Evolutionary conservation across 1,140 invertebrate species (phyloP), one percentile per base, ranked within the genome.

Genomic region (Eciton burchellii): DNA sequence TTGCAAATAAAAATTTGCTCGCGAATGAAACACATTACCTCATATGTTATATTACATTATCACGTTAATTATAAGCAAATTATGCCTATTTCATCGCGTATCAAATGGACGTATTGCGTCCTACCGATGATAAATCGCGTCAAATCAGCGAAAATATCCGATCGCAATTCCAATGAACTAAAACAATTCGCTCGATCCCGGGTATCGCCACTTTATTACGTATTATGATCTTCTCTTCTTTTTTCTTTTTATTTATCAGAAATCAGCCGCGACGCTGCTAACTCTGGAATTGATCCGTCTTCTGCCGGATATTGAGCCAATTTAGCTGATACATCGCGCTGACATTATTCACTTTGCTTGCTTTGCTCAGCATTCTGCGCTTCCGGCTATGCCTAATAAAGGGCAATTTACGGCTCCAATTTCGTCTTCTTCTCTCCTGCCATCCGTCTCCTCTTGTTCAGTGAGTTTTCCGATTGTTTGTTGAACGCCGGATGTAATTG

Each of bases 281-380:
- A 54, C 35, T 49, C 77, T 8, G 49, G 56, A 72, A 86, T 35
- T 86, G 35, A 86, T 72, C 66, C 56, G 74, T 47, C 60, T 74
- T 82, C 49, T 41, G 82, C 74, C 91, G 88, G 87, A 91, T 88
- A 91, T 89, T 89, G 88, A 90, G 79, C 76, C 81, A 85, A 85
- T 87, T 76, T 79, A 81, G 65, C 54, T 57, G 84, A 88, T 88
- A 89, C 90, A 90, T 90, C 81, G 84, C 63, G 35, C 81, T n/a
- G n/a, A 79, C 72, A 90, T 90, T 90, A 88, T 90, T 86, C 86
- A 84, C 71, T 82, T 90, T 90, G 89, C 89, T 86, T 83, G 82
- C 56, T 83, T 85, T 85, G 82, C 81, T 82, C 74, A 4, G 84
- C 60, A 90, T 88, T 90, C 72, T n/a, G n/a, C n/a, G n/a, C 35